Percentiles rank a stretch among this genome's conserved stretches.
Conservation (phyloP, 2,888 invertebrate species). For the Drosophila borealis region DNA sequence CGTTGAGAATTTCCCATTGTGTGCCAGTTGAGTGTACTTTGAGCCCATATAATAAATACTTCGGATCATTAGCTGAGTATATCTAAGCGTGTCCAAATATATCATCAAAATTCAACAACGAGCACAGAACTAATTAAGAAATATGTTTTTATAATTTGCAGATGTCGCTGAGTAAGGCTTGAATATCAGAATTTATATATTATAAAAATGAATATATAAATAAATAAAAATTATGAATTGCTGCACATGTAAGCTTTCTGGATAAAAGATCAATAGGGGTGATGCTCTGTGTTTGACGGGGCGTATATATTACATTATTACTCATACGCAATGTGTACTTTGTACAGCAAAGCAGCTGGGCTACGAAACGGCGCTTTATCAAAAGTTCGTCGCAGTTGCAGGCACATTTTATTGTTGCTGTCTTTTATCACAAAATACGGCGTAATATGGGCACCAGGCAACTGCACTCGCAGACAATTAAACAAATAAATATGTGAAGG, state of each 20-base stretch:
- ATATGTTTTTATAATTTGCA: background rate
- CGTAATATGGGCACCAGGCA: constrained; percentile 40
- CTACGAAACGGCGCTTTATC: constrained; percentile 34
- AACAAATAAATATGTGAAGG: constrained; percentile 1
- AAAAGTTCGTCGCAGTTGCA: constrained; percentile 16
- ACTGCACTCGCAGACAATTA: constrained; percentile 28
- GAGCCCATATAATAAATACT: background rate
- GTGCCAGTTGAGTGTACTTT: background rate
- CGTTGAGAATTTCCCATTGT: background rate
- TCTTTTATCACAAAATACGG: constrained; percentile 46
- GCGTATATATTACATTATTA: constrained; percentile 57
- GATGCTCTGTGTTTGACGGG: constrained; percentile 27
- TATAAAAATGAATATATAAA: background rate
- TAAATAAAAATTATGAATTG: background rate
- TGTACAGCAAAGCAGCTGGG: constrained; percentile 29
- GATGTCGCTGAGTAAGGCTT: background rate
- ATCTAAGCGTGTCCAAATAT: background rate
- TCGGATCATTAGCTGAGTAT: background rate
- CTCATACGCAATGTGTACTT: constrained; percentile 70
- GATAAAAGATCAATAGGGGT: background rate
- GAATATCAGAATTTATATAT: background rate
- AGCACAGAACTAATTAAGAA: background rate
- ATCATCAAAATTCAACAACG: background rate
- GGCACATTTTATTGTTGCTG: constrained; percentile 23
- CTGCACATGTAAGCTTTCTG: background rate